A percentile compares a stretch with the other conserved stretches of the same genome.
Evolutionary conservation across 1,140 invertebrate species (phyloP).

Genomic region (Andrena cerasifolii): DNA sequence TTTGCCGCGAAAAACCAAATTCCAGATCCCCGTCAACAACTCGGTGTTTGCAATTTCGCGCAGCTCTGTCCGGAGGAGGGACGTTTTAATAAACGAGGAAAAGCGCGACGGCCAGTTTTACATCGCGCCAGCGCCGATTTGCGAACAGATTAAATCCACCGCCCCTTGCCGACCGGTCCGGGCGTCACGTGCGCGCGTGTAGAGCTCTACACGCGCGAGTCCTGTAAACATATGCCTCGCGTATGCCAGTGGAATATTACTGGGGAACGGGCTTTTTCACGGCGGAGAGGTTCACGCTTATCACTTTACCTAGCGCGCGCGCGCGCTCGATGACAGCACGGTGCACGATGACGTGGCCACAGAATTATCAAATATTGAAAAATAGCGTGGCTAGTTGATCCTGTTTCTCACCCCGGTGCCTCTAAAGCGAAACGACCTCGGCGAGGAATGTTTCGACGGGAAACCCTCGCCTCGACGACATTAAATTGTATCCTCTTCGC

Average conservation of each 20-base stretch:
- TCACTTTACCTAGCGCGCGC: no score
- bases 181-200: neutral
- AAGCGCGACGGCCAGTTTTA: conserved; percentile 1
- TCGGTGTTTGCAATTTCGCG: neutral
- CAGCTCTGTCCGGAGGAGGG: no score
- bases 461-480: neutral
- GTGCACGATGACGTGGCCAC: neutral
- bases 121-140: conserved; percentile 1
- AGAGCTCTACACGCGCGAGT: neutral
- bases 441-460: conserved; percentile 2
- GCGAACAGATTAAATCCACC: conserved; percentile 31
- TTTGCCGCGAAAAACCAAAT: neutral
- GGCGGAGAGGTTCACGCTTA: no score
- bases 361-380: conserved; percentile 18
- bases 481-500: neutral
- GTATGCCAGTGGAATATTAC: no score
- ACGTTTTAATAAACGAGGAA: conserved; percentile 8
- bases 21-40: neutral
- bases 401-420: no score
- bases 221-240: neutral
- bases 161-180: neutral
- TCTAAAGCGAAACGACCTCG: neutral
- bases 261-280: no score
- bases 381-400: neutral
- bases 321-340: neutral